Base-by-base conservation (phyloP, 2,888 invertebrate species). In the Mimumesa dahlbomi region DNA sequence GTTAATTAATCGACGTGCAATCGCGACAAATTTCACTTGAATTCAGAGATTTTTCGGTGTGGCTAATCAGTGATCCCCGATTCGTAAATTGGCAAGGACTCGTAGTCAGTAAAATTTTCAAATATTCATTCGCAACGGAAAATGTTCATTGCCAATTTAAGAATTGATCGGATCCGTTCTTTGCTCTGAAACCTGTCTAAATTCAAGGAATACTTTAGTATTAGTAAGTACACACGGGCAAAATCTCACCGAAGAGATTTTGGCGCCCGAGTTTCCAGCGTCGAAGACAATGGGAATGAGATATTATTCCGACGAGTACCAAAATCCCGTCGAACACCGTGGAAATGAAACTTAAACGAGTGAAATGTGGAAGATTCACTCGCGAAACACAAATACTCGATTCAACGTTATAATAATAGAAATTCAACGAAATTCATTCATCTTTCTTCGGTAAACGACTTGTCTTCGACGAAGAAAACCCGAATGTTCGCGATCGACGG, bases 191-290 rank as follows among this genome's bases (percentile, higher is more conserved):
- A 62, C 31, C 14, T n/a, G 5, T 65, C 63, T 14, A 49, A 75
- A 79, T 75, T 72, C 68, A 61, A 79, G 75, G 57, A 72, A 69
- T 14, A 3, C 54, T 45, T 54, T 21, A 50, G 19, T 19, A 19
- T 52, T 57, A 34, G 29, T 38, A 25, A 50, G 29, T 18, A 50
- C 9, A 14, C 7, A n/a, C 22, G 1, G 14, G 67, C 22, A 22
- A 14, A 14, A 18, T 69, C n/a, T 54, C 16, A 48, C 21, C 25
- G 38, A 25, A 19, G n/a, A 19, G 14, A 42, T 25, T 25, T 18
- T 21, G 38, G 6, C n/a, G 25, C 13, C 21, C 3, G 6, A 19
- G 38, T 40, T 21, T 67, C 31, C 53, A 45, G 45, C 31, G 38
- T 0, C 18, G 66, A 66, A 42, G 38, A 22, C 14, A 1, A 13